Conservation (phyloP, 2,888 invertebrate species). For the Crocallis elinguaria region DNA sequence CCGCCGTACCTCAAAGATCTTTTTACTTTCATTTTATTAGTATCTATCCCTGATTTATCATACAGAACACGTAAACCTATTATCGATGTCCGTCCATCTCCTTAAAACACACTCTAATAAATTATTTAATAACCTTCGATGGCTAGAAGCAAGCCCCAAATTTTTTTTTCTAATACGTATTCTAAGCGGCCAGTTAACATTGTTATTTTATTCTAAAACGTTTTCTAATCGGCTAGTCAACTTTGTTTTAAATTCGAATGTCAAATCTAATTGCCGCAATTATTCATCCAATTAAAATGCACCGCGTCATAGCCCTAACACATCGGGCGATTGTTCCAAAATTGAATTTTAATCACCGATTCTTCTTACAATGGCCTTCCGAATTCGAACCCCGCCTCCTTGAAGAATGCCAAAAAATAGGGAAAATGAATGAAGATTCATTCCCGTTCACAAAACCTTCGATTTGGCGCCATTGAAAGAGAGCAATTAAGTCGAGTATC, state of each 20-base stretch:
- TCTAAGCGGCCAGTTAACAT: not conserved
- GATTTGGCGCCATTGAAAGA: constrained; percentile 52
- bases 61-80: too few relatives aligned
- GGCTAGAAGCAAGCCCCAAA: too few relatives aligned
- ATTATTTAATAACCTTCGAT: too few relatives aligned
- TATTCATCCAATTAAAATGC: constrained; percentile 82
- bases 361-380: constrained; percentile 74
- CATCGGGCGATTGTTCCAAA: constrained; percentile 80
- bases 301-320: constrained; percentile 70
- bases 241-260: constrained; percentile 38
- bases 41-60: too few relatives aligned
- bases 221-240: not conserved
- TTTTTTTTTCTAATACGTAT: not conserved
- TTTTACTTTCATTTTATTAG: too few relatives aligned
- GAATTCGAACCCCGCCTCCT: constrained; percentile 47
- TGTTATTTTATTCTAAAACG: not conserved
- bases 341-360: constrained; percentile 85
- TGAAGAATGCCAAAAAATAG: constrained; percentile 79
- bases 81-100: too few relatives aligned
- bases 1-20: too few relatives aligned
- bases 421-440: constrained; percentile 74
- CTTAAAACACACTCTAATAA: too few relatives aligned
- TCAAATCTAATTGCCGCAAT: constrained; percentile 50
- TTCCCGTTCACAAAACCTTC: constrained; percentile 72
- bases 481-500: constrained; percentile 84